Evolutionary conservation across 2,113 vertebrate genomes (phyloP).

Genomic region (Limnothrissa miodon): DNA sequence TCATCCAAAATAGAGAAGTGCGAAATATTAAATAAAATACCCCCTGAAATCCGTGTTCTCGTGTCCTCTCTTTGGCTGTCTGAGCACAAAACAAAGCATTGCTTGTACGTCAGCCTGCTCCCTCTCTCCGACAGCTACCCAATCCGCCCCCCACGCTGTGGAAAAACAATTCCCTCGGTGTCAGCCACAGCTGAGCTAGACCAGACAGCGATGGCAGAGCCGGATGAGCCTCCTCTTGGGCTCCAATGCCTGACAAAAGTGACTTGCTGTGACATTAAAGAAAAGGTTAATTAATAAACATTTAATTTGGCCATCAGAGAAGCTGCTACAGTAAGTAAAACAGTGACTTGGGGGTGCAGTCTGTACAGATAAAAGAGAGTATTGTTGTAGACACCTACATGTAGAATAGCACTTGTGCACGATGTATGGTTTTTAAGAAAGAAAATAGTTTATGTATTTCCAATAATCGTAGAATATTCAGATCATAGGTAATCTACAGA

Average conservation of each 20-base stretch:
- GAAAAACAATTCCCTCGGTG: neutral
- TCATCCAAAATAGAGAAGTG: neutral
- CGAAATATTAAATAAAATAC: neutral
- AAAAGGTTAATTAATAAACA: neutral
- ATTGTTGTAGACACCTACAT: neutral
- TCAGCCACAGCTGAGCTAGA: neutral
- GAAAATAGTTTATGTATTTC: no score
- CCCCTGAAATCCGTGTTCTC: neutral
- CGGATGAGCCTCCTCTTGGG: neutral
- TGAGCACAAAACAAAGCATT: constrained; percentile 5
- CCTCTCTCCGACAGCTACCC: constrained; percentile 11
- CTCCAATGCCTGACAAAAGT: neutral
- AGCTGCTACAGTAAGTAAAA: neutral
- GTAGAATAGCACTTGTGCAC: no score
- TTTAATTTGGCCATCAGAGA: neutral
- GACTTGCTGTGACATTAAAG: neutral
- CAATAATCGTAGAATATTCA: no score
- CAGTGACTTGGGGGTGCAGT: neutral
- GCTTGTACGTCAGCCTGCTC: neutral
- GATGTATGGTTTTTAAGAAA: no score
- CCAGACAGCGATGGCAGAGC: neutral
- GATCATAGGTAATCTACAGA: no score
- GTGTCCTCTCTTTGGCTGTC: neutral
- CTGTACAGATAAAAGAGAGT: neutral
- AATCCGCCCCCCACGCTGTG: neutral